Conservation (phyloP, 2,888 invertebrate species). For the Kuschelorhynchus macadamiae region DNA sequence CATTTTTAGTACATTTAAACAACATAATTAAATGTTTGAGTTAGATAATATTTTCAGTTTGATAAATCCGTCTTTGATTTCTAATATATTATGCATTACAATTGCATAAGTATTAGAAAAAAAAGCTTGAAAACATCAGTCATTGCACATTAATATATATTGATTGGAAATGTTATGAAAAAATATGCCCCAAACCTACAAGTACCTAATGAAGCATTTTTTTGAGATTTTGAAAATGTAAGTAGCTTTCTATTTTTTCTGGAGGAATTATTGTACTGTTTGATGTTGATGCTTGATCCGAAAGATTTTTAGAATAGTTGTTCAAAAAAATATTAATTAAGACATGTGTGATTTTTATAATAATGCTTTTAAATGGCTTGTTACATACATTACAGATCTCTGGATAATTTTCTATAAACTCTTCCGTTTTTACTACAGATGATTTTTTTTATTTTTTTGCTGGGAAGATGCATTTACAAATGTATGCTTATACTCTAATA, state of each 20-base stretch:
- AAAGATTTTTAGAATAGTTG: no score
- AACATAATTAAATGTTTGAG: no score
- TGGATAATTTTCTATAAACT: background rate
- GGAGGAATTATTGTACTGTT: background rate
- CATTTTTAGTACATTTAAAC: no score
- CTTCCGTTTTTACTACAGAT: background rate
- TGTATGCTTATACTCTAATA: background rate
- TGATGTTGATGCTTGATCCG: background rate
- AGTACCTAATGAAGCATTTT: background rate
- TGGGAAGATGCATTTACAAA: background rate
- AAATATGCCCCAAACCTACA: background rate
- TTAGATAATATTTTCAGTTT: no score
- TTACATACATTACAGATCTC: background rate
- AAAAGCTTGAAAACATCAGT: background rate
- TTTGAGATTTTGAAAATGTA: background rate
- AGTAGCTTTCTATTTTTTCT: background rate
- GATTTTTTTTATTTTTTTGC: background rate
- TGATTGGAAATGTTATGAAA: background rate
- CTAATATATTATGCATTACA: no score
- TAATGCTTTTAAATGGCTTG: slow-evolving; percentile 4
- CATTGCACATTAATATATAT: background rate
- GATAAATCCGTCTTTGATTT: no score
- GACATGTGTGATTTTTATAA: background rate
- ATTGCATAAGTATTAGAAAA: background rate
- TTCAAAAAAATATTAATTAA: background rate